phyloP scores from a whole-genome alignment of 1,140 invertebrate species.

The Andrena cerasifolii region DNA sequence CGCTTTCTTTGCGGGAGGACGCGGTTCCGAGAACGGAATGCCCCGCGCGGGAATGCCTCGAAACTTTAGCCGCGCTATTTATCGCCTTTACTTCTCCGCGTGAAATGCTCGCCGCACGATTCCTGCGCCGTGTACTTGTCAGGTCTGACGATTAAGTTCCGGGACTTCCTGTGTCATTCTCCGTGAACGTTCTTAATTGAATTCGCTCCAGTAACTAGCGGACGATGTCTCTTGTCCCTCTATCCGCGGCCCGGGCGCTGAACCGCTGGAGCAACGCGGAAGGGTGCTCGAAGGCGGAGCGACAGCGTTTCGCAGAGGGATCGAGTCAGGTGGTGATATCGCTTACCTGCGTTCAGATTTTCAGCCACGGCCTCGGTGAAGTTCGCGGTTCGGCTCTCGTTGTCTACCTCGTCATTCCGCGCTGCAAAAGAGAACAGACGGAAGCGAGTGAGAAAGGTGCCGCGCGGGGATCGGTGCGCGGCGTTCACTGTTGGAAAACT shows the following conservation, averaged over 20 bases:
- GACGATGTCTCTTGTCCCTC: no score
- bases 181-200: no score
- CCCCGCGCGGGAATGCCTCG: conserved; percentile 12
- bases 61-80: conserved; percentile 18
- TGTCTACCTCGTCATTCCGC: conserved; percentile 57
- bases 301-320: neutral
- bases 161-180: no score
- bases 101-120: no score
- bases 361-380: conserved; percentile 51
- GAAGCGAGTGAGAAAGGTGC: neutral
- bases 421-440: conserved; percentile 27
- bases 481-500: neutral
- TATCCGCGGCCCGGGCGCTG: no score
- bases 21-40: conserved; percentile 35
- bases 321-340: neutral
- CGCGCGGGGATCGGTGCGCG: no score
- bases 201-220: no score
- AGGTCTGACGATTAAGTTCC: no score
- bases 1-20: conserved; percentile 8
- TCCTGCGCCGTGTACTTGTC: no score
- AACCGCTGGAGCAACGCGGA: no score
- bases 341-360: conserved; percentile 70
- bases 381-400: conserved; percentile 59
- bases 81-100: no score
- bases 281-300: neutral